These are phyloP conservation scores for Thalassophryne amazonica DNA, from an alignment of 2,797 vertebrate genomes.

Conservation along the genomic window DNA sequence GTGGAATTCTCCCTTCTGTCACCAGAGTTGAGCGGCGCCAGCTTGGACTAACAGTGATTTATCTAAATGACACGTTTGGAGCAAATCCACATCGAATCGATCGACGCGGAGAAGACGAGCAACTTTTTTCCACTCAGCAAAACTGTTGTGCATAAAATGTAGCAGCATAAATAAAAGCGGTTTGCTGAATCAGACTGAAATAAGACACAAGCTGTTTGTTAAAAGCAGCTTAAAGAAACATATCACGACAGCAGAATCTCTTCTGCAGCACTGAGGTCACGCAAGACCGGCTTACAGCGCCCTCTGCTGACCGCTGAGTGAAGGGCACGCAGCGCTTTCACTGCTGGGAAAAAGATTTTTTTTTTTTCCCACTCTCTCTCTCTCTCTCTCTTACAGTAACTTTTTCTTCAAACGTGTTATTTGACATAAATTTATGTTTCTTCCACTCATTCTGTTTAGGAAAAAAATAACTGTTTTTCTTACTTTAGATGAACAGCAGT, in stretches of 20 bases:
- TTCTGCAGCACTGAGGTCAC: constrained; percentile 18
- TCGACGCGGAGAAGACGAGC: constrained; percentile 67
- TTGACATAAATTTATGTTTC: no score
- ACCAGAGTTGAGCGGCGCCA: constrained; percentile 82
- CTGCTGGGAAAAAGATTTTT: no score
- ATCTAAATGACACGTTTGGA: constrained; percentile 91
- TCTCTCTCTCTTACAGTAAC: no score
- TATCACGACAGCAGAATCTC: constrained; percentile 42
- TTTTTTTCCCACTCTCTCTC: no score
- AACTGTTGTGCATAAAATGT: constrained; percentile 62
- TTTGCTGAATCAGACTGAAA: constrained; percentile 65
- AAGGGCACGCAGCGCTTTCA: constrained; percentile 39
- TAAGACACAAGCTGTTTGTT: constrained; percentile 67
- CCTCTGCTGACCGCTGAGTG: constrained; percentile 51
- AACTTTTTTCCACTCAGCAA: constrained; percentile 56
- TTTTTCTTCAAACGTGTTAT: no score
- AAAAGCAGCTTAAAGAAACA: constrained; percentile 41
- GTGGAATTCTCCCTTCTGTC: constrained; percentile 94
- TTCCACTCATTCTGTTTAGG: no score
- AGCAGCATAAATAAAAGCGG: constrained; percentile 63
- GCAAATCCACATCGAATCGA: constrained; percentile 86
- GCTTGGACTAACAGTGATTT: constrained; percentile 91
- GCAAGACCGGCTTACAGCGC: constrained; percentile 58
- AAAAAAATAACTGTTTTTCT: no score
- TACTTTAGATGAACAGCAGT: no score